These are phyloP conservation scores for Heliothis virescens DNA, from an alignment of 1,140 invertebrate genomes.

Conservation along the genomic window DNA sequence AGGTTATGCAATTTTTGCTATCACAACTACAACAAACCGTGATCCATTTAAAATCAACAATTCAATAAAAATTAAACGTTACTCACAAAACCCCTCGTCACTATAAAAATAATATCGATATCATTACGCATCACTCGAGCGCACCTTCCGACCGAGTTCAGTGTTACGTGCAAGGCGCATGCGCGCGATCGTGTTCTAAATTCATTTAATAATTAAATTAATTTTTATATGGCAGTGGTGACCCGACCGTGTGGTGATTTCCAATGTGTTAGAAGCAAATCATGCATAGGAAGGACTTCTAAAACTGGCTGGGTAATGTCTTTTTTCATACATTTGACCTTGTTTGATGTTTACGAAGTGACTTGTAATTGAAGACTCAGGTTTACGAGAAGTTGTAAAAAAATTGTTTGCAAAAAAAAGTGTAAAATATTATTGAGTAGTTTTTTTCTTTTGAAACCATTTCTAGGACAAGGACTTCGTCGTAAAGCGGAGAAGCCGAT, in stretches of 20 bases:
- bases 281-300: conserved; percentile 62
- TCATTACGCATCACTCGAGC: conserved; percentile 63
- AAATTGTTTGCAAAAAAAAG: not conserved
- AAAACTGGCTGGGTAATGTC: conserved; percentile 77
- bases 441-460: conserved; percentile 14
- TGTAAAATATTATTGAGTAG: not conserved
- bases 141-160: conserved; percentile 72
- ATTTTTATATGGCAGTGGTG: conserved; percentile 83
- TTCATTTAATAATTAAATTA: conserved; percentile 60
- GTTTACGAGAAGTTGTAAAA: conserved; percentile 30
- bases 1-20: too few relatives aligned
- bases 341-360: conserved; percentile 51
- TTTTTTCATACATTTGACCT: conserved; percentile 59
- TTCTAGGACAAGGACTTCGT: conserved; percentile 8
- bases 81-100: conserved; percentile 26
- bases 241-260: conserved; percentile 75
- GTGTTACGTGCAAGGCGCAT: conserved; percentile 76
- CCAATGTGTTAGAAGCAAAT: conserved; percentile 69
- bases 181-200: conserved; percentile 74
- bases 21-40: not conserved
- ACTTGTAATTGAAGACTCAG: conserved; percentile 31
- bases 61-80: conserved; percentile 2
- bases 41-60: not conserved
- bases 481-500: not conserved
- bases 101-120: conserved; percentile 31